Conservation (phyloP, 2,113 vertebrate species). For the Myxocyprinus asiaticus region DNA sequence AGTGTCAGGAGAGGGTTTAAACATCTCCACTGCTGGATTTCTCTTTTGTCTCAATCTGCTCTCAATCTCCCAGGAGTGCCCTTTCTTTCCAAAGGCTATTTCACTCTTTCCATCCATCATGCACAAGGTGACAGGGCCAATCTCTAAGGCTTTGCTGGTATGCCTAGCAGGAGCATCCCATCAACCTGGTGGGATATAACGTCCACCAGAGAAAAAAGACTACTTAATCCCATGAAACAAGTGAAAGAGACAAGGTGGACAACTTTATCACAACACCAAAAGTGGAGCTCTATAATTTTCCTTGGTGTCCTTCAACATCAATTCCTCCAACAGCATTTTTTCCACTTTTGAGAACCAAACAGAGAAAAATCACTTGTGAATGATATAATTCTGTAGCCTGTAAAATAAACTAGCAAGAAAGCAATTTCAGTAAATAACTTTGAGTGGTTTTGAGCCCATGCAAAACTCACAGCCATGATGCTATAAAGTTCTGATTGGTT, state of each 20-base stretch:
- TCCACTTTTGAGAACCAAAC: neutral
- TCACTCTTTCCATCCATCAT: conserved; percentile 48
- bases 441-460: neutral
- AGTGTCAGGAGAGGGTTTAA: conserved; percentile 42
- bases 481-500: neutral
- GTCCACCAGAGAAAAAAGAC: conserved; percentile 29
- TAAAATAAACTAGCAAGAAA: neutral
- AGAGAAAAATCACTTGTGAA: neutral
- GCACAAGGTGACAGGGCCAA: conserved; percentile 43
- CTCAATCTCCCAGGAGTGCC: conserved; percentile 44
- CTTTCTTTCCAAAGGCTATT: conserved; percentile 50
- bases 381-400: neutral
- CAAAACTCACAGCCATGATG: neutral
- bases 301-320: neutral
- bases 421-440: neutral
- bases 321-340: neutral
- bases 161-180: conserved; percentile 7
- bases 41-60: conserved; percentile 51
- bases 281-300: neutral
- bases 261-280: conserved; percentile 9
- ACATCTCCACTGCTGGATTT: conserved; percentile 44
- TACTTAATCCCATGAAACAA: conserved; percentile 9
- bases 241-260: conserved; percentile 11
- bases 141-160: conserved; percentile 41
- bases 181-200: conserved; percentile 31